Evolutionary conservation across 2,888 invertebrate genomes (phyloP).

Genomic region (Xestia sexstrigata): DNA sequence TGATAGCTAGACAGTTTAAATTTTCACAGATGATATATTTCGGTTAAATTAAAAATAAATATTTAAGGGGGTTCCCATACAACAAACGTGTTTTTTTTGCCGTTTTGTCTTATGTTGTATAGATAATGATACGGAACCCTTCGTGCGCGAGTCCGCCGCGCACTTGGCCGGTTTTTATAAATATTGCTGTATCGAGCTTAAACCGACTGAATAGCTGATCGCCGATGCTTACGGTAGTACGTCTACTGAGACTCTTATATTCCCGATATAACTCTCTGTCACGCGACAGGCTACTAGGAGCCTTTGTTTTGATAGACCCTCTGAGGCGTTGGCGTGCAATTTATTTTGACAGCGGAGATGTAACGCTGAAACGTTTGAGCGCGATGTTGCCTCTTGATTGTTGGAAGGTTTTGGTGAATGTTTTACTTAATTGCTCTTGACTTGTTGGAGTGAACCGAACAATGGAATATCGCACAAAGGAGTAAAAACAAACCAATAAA

Average conservation of each 20-base stretch:
- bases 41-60: no score
- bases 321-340: constrained; percentile 50
- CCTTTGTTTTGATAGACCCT: constrained; percentile 59
- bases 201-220: not conserved
- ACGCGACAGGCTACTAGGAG: constrained; percentile 47
- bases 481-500: constrained; percentile 6
- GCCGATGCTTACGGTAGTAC: not conserved
- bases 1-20: no score
- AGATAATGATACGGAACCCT: no score
- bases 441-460: not conserved
- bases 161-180: no score
- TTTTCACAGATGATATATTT: no score
- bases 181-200: not conserved
- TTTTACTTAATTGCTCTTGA: constrained; percentile 14
- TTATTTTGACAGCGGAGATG: constrained; percentile 55
- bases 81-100: no score
- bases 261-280: constrained; percentile 57
- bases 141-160: no score
- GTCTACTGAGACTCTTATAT: constrained; percentile 31
- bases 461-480: not conserved
- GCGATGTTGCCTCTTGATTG: constrained; percentile 32
- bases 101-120: no score
- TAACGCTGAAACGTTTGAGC: constrained; percentile 37
- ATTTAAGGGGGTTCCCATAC: no score
- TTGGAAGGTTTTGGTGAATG: constrained; percentile 12